Evolutionary conservation across 1,140 invertebrate genomes (phyloP), one percentile per base, ranked within the genome.

Genomic region (Drosophila rufa): DNA sequence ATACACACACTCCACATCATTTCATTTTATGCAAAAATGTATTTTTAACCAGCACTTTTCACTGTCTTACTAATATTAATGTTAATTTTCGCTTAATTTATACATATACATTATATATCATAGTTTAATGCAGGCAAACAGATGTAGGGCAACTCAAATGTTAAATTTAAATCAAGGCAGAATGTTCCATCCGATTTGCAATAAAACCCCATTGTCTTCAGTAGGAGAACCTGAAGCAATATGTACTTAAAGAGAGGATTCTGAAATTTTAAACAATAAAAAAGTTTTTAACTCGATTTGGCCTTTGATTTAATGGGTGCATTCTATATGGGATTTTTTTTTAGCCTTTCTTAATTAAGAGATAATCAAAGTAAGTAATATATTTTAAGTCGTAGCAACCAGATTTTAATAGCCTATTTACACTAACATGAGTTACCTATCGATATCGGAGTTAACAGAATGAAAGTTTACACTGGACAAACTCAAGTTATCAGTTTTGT

Each of bases 221-320:
- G 43, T 43, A 70, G 48, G 11, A 30, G 58, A 79, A 75, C 51
- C 74, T 46, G 64, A 74, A 75, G 79, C 79, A 80, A 80, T 78
- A 85, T 85, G 81, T 90, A 90, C 86, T 91, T 90, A 90, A 85
- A 79, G 68, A 45, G 42, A 67, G 56, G 61, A 83, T 73, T 69
- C 59, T 76, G 38, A 81, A 61, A 78, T 75, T 90, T 85, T 81
- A 86, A 86, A 83, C 70, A 90, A 84, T 84, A 89, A 84, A 89
- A 76, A 17, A 67, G 75, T 85, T 90, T 90, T 90, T 81, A 82
- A 82, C 79, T 78, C 25, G 30, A 78, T 30, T 19, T 15, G 0
- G 14, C 22, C 12, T 36, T 2, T 17, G 3, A 11, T 12, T 36
- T 27, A 9, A 27, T 68, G 53, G 43, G 19, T 42, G 51, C 50